Evolutionary conservation across 2,797 vertebrate genomes (phyloP), one percentile per base, ranked within the genome.

Genomic region (Momotus momota): DNA sequence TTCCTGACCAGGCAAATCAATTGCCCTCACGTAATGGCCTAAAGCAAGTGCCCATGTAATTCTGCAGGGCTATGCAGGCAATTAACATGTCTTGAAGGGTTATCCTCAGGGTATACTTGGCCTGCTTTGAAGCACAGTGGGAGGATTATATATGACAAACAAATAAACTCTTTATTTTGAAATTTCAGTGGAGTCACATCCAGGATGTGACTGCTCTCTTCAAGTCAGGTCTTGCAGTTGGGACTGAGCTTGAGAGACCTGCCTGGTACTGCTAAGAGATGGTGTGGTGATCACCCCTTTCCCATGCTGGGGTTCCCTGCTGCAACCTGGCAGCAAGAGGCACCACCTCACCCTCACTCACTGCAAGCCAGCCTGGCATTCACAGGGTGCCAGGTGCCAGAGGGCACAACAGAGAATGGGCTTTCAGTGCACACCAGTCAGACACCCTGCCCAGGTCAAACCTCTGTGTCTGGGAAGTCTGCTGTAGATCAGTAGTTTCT

Each of bases 251-350:
- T 72, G 41, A 27, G 60, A 82, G 81, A 70, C 25, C 31, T 57
- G 35, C 33, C 62, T 49, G 66, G 57, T 75, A 9, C 18, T 0
- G 0, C 21, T 69, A 27, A 22, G 40, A 61, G 33, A 49, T 1
- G 10, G 51, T 67, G 33, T 1, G 0, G 48, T 0, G 0, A 31
- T 38, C 48, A 16, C 16, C 40, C 21, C 15, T 41, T 54, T 55
- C n/a, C 29, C 4, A 2, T 25, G 48, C 18, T 1, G 0, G 8
- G 6, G 25, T 15, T 55, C 38, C 16, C 52, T 51, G 58, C 25
- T 61, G 26, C 33, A 64, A 14, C 13, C 41, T 23, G 1, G 1
- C 45, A 73, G 33, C 0, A 5, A 62, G 40, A 33, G 14, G 21
- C 43, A n/a, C 5, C 2, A 2, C 25, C 23, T 83, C 62, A 49